A percentile compares a stretch with the other conserved stretches of the same genome.
Conservation (phyloP, 2,113 vertebrate genomes). For the Limanda limanda region DNA sequence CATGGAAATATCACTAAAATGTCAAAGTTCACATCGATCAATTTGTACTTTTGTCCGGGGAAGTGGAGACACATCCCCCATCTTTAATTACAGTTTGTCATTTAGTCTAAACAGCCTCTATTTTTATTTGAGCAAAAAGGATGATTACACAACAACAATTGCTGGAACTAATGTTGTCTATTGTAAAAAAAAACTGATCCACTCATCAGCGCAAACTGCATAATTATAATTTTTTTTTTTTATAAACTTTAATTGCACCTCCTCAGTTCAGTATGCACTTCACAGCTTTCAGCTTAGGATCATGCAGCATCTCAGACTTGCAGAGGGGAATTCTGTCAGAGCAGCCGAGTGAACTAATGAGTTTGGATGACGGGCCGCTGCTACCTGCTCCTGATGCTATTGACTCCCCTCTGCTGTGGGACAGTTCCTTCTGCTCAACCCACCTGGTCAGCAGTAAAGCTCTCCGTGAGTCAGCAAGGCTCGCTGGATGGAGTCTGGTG, state of each 20-base stretch:
- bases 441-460: slow-evolving; percentile 57
- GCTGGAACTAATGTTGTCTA: background rate
- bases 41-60: too few species aligned
- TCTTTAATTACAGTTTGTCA: too few species aligned
- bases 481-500: slow-evolving; percentile 4
- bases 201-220: too few species aligned
- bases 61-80: too few species aligned
- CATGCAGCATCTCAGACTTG: background rate
- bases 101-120: too few species aligned
- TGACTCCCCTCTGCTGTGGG: slow-evolving; percentile 54
- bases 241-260: background rate
- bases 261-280: background rate
- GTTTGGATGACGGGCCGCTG: slow-evolving; percentile 8
- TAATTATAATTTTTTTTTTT: too few species aligned
- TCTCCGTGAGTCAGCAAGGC: slow-evolving; percentile 67
- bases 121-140: too few species aligned
- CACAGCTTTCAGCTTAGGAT: too few species aligned
- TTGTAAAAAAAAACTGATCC: background rate
- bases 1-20: too few species aligned
- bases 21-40: too few species aligned
- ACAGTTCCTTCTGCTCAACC: slow-evolving; percentile 29
- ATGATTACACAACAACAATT: background rate
- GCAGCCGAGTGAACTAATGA: background rate
- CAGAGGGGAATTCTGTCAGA: background rate
- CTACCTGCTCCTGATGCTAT: slow-evolving; percentile 58